A percentile compares a stretch with the other conserved stretches of the same genome.
These are phyloP conservation scores for Centropus unirufus DNA, from an alignment of 2,113 vertebrate genomes.

Conservation along the genomic window DNA sequence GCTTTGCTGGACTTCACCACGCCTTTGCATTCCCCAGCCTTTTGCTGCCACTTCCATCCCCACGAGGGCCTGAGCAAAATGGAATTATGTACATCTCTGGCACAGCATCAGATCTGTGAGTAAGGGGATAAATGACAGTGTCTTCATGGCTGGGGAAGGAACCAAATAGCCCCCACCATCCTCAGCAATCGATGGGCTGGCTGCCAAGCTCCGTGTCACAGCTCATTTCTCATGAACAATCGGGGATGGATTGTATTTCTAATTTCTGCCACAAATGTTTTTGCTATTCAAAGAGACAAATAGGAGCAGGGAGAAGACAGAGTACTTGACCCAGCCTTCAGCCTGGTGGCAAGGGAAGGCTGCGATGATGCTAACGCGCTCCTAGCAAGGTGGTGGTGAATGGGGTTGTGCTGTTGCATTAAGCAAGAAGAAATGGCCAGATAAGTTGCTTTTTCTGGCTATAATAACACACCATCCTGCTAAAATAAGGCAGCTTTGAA, in stretches of 20 bases:
- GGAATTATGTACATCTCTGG: accelerated
- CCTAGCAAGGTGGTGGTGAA: neutral
- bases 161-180: neutral
- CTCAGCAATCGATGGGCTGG: neutral
- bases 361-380: accelerated
- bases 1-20: neutral
- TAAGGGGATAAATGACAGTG: neutral
- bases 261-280: conserved; percentile 39
- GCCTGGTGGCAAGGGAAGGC: neutral
- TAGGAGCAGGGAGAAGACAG: neutral
- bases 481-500: neutral
- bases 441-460: neutral
- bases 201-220: neutral
- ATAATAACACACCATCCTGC: no score
- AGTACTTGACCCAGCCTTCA: neutral
- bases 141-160: neutral
- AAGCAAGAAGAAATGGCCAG: neutral
- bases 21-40: neutral
- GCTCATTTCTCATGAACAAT: neutral
- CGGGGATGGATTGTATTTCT: neutral
- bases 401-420: neutral
- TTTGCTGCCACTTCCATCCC: neutral
- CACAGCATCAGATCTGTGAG: neutral
- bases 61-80: neutral
- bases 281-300: conserved; percentile 8